Evolutionary conservation across 53 echinoderm and acorn worm species (phyloP).

Genomic region (Henricia sp.): DNA sequence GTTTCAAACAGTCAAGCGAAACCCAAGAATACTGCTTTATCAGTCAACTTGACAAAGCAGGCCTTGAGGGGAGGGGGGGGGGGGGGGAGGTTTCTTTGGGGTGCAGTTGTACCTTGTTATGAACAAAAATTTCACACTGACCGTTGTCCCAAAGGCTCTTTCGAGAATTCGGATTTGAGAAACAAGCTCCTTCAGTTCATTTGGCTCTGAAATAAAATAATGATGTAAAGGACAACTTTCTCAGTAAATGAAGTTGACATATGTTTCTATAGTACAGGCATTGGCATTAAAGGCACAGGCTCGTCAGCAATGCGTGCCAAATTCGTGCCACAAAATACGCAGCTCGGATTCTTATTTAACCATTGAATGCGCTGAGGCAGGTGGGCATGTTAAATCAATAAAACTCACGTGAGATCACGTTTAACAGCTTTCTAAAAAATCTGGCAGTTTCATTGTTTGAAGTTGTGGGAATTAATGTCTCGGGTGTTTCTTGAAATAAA

Average conservation of each 20-base stretch:
- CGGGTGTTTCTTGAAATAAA: no score
- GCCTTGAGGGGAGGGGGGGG: background rate
- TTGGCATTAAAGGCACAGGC: no score
- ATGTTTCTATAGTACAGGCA: background rate
- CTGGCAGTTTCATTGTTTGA: no score
- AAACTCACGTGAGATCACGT: no score
- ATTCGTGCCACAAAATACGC: no score
- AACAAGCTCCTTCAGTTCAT: conserved; percentile 88
- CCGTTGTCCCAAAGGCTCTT: conserved; percentile 76
- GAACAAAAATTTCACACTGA: conserved; percentile 82
- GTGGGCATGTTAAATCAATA: no score
- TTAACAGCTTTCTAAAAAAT: no score
- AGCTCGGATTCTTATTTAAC: no score
- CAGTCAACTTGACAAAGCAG: background rate
- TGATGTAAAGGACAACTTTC: background rate
- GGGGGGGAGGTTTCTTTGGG: background rate
- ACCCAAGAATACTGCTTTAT: background rate
- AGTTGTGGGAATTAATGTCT: no score
- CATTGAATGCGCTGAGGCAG: no score
- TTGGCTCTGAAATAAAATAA: conserved; percentile 70
- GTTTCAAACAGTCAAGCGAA: no score
- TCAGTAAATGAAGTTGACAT: background rate
- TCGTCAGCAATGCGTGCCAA: no score
- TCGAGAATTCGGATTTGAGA: conserved; percentile 84
- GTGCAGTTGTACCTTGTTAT: conserved; percentile 77